Percentiles rank a stretch among this genome's conserved stretches.
Evolutionary conservation across 2,797 vertebrate genomes (phyloP).

Genomic region (Channa striata): DNA sequence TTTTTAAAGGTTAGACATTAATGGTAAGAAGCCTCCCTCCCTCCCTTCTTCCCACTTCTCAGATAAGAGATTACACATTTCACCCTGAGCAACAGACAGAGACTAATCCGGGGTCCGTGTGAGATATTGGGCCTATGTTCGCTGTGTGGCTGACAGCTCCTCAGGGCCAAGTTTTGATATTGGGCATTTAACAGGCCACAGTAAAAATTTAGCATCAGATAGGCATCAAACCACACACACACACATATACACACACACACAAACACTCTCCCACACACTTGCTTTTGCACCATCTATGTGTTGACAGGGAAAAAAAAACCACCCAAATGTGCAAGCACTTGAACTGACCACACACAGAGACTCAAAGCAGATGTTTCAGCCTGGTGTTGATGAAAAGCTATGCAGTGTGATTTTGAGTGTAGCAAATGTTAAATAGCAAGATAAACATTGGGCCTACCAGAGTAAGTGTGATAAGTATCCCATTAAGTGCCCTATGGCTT

Average conservation of each 20-base stretch:
- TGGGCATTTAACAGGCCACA: constrained; percentile 69
- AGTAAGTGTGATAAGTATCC: constrained; percentile 69
- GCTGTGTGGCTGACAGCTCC: constrained; percentile 61
- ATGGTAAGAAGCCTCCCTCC: constrained; percentile 69
- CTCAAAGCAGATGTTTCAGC: constrained; percentile 33
- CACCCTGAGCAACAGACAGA: constrained; percentile 79
- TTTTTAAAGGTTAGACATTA: constrained; percentile 83
- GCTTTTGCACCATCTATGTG: constrained; percentile 14
- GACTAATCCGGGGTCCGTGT: constrained; percentile 75
- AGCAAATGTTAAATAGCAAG: constrained; percentile 56
- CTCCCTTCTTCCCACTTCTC: constrained; percentile 58
- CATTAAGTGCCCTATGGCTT: constrained; percentile 67
- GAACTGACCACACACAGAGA: constrained; percentile 12
- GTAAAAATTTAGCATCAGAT: constrained; percentile 59
- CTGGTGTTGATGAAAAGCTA: constrained; percentile 19
- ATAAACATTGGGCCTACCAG: constrained; percentile 55
- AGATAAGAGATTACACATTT: constrained; percentile 82
- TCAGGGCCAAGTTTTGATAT: constrained; percentile 64
- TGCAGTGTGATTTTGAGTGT: constrained; percentile 26
- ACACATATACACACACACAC: neutral
- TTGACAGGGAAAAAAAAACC: constrained; percentile 12
- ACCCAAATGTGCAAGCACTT: constrained; percentile 16
- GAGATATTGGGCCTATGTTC: constrained; percentile 59
- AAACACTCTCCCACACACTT: constrained; percentile 9
- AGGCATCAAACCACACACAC: constrained; percentile 32